phyloP scores from a whole-genome alignment of 2,888 invertebrate genomes.

The Archips crataeganus region DNA sequence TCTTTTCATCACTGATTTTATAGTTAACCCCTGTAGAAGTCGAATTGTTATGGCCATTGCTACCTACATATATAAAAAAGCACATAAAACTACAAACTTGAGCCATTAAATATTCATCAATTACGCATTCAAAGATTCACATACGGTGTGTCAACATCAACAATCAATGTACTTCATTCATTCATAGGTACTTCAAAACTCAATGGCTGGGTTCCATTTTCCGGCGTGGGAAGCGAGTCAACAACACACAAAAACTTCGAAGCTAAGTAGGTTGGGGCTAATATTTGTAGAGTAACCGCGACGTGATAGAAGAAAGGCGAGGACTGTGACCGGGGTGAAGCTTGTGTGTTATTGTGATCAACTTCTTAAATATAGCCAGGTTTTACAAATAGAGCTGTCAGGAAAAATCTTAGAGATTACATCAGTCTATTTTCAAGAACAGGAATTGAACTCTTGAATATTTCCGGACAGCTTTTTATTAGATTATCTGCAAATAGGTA shows the following conservation, averaged over 20 bases:
- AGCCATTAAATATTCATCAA: background rate
- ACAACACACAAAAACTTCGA: slow-evolving; percentile 34
- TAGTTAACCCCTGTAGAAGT: no score
- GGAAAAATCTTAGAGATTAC: background rate
- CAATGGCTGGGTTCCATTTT: slow-evolving; percentile 30
- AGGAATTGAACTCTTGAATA: no score
- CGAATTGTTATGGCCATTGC: no score
- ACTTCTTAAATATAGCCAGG: background rate
- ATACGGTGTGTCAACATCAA: slow-evolving; percentile 24
- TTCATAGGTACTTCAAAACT: slow-evolving; percentile 20
- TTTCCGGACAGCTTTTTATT: no score
- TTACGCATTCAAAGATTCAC: slow-evolving; percentile 15
- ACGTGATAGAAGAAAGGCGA: slow-evolving; percentile 33
- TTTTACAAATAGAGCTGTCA: slow-evolving; percentile 4
- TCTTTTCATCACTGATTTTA: no score
- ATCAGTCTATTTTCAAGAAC: no score
- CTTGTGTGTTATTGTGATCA: slow-evolving; percentile 4
- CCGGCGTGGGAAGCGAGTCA: slow-evolving; percentile 39
- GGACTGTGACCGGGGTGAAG: slow-evolving; percentile 3
- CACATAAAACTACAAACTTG: background rate
- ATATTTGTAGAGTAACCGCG: slow-evolving; percentile 39
- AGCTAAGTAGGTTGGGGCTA: slow-evolving; percentile 33
- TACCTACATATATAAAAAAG: background rate
- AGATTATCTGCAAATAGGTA: background rate
- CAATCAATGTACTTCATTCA: slow-evolving; percentile 5